Base-by-base conservation (phyloP, 2,888 invertebrate genomes). In the Pyrrhosoma nymphula region DNA sequence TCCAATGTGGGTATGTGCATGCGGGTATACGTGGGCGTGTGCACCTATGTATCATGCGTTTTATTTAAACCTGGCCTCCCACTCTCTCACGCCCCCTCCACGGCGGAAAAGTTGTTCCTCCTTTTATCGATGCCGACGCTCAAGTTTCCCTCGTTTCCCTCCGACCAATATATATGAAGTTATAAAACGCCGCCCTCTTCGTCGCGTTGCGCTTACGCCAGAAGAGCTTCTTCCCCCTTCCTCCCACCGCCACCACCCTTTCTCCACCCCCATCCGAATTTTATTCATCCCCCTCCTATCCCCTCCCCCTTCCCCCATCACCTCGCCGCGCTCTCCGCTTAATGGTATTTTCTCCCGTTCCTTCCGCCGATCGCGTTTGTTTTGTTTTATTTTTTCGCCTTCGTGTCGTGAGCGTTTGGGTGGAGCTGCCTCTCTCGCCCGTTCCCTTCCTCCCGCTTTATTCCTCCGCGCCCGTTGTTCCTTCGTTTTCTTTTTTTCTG, bases 51-150 rank as follows among this genome's bases (percentile, higher is more conserved):
- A 12, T 60, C 35, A 35, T 8, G 35, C 30, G 35, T 10, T 35
- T 82, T 30, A 23, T 82, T 82, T 18, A 20, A 82, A 3, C 82
- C 75, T 18, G 26, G 18, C 82, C 30, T 10, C 82, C 30, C 12
- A 26, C 30, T 14, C 30, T 82, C 30, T 18, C 30, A 30, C 82
- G n/a, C 30, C 30, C 82, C 14, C 26, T 82, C n/a, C 35, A 14
- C 82, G 16, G 1, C 16, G 30, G 26, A 82, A 82, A 35, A 30
- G 82, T 82, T 82, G 82, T 82, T 82, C 82, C 35, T 14, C 26
- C 82, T 47, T 82, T 82, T 82, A 82, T 82, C 82, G 82, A 35
- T 82, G 82, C 82, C 82, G 82, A 82, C 82, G 82, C 35, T 35
- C 35, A 82, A 82, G 12, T 82, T 82, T 35, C 82, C 35, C 30